Conservation (phyloP, 2,113 vertebrate genomes). For the Thunnus maccoyii region DNA sequence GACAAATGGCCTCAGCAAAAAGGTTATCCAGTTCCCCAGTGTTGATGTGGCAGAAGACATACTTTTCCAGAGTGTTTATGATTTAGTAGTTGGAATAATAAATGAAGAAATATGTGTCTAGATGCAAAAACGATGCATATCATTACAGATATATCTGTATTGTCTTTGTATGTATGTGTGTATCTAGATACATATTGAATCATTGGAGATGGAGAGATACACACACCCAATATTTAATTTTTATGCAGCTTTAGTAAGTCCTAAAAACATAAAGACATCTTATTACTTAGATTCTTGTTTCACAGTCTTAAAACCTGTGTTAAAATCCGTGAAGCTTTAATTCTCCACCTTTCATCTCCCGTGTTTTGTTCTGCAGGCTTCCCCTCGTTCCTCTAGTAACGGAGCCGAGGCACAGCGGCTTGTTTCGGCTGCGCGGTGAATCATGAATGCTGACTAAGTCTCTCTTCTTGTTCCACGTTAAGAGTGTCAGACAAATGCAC, state of each 20-base stretch:
- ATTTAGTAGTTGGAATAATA: too few relatives aligned
- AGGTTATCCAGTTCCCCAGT: too few relatives aligned
- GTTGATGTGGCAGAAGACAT: too few relatives aligned
- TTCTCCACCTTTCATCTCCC: slow-evolving; percentile 28
- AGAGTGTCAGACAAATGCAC: slow-evolving; percentile 38
- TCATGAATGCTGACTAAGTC: slow-evolving; percentile 48
- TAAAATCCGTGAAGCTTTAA: slow-evolving; percentile 17
- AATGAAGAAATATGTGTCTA: too few relatives aligned
- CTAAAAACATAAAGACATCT: neutral
- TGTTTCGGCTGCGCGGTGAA: slow-evolving; percentile 9
- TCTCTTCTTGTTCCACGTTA: slow-evolving; percentile 30
- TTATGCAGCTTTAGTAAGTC: neutral
- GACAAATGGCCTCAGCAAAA: too few relatives aligned
- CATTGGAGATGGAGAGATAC: too few relatives aligned
- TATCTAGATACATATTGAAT: too few relatives aligned
- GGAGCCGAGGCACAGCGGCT: slow-evolving; percentile 10
- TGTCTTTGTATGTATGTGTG: too few relatives aligned
- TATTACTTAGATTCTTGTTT: neutral
- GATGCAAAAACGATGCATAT: too few relatives aligned
- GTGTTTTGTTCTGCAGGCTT: neutral
- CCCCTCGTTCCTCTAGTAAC: neutral
- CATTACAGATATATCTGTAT: too few relatives aligned
- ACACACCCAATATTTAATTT: neutral
- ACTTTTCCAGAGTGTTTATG: too few relatives aligned
- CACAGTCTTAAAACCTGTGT: neutral